Percentiles rank a stretch among this genome's conserved stretches.
Evolutionary conservation across 2,113 vertebrate genomes (phyloP).

Genomic region (Hemiscyllium ocellatum): DNA sequence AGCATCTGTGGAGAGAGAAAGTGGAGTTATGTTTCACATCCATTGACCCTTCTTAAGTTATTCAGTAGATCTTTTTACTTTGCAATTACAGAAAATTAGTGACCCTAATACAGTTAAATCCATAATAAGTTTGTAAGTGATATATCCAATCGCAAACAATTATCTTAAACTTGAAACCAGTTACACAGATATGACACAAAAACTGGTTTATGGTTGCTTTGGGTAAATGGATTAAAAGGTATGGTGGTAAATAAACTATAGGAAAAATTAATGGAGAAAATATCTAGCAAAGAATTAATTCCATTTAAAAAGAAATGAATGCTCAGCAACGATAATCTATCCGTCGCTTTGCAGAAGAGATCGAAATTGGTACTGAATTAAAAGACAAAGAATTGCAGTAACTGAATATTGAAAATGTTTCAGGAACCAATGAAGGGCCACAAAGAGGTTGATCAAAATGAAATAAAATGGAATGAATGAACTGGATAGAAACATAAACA

Average conservation of each 20-base stretch:
- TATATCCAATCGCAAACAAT: too few species aligned
- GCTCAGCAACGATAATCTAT: background rate
- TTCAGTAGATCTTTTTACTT: too few species aligned
- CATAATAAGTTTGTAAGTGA: too few species aligned
- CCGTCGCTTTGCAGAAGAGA: background rate
- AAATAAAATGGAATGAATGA: background rate
- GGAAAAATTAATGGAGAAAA: background rate
- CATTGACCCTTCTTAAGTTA: too few species aligned
- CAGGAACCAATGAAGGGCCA: background rate
- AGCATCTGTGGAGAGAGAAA: too few species aligned
- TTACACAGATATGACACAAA: too few species aligned
- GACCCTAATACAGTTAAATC: too few species aligned
- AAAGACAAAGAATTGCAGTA: background rate
- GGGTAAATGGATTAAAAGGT: background rate
- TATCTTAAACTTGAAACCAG: too few species aligned
- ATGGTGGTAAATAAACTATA: background rate
- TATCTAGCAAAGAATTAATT: background rate
- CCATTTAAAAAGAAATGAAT: background rate
- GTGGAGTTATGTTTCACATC: too few species aligned
- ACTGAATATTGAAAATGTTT: background rate
- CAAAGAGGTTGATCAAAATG: background rate
- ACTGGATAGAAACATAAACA: background rate
- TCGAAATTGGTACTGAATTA: background rate
- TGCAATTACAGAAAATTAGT: too few species aligned
- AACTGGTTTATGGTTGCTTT: too few species aligned